Percentiles rank a stretch among this genome's conserved stretches.
Evolutionary conservation across 2,888 invertebrate species (phyloP).

Genomic region (Salticus scenicus): DNA sequence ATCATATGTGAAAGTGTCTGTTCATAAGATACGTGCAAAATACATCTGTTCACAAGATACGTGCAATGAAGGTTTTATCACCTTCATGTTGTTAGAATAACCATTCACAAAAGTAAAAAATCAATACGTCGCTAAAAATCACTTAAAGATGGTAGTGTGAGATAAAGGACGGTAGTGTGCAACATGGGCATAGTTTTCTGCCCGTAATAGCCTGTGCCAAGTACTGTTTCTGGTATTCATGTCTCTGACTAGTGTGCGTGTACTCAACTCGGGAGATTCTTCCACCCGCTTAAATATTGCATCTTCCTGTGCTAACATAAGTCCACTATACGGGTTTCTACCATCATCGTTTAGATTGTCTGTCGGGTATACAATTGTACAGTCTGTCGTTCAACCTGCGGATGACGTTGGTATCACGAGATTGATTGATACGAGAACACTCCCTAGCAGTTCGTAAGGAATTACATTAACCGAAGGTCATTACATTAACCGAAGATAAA

Average conservation of each 20-base stretch:
- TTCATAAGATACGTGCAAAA: too few relatives aligned
- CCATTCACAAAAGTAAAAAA: conserved; percentile 20
- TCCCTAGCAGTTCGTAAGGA: background rate
- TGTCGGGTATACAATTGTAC: background rate
- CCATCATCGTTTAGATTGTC: background rate
- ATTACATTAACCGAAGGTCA: too few relatives aligned
- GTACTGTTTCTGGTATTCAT: background rate
- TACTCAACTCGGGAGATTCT: background rate
- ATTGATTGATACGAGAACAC: background rate
- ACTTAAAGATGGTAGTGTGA: too few relatives aligned
- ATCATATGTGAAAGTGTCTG: too few relatives aligned
- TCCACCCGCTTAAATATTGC: background rate
- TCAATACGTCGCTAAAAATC: conserved; percentile 15
- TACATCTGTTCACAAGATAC: too few relatives aligned
- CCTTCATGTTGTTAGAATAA: conserved; percentile 27
- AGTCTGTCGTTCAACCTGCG: background rate
- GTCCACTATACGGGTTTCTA: background rate
- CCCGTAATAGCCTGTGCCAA: background rate
- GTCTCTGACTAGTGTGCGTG: background rate
- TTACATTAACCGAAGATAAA: background rate
- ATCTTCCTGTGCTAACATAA: background rate
- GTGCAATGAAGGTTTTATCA: background rate
- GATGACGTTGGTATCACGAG: background rate
- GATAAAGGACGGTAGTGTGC: too few relatives aligned
- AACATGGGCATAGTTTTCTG: too few relatives aligned